Evolutionary conservation across 2,888 invertebrate species (phyloP).

Genomic region (Drosophila crucigera): DNA sequence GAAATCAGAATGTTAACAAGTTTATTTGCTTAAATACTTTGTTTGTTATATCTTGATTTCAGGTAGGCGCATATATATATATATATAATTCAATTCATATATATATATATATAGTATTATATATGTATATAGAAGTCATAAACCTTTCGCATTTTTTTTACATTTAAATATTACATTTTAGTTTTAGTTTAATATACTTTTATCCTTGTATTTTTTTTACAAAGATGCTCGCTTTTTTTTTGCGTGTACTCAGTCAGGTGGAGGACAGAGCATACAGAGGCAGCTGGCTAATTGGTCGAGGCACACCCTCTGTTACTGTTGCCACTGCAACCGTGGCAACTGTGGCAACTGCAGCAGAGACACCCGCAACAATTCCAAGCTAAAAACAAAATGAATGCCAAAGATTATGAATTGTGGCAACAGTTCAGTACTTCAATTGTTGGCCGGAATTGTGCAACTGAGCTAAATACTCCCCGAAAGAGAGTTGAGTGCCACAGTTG

Average conservation of each 20-base stretch:
- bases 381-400: constrained; percentile 25
- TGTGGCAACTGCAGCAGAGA: neutral
- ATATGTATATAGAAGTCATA: neutral
- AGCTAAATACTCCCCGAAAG: neutral
- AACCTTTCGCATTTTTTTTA: neutral
- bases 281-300: constrained; percentile 1
- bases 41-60: neutral
- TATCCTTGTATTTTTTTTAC: neutral
- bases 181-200: neutral
- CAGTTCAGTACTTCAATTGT: neutral
- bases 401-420: constrained; percentile 31
- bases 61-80: neutral
- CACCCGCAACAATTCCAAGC: constrained; percentile 35
- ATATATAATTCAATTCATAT: no score
- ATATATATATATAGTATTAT: neutral
- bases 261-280: neutral
- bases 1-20: neutral
- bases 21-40: neutral
- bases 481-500: neutral
- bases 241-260: neutral
- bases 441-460: neutral
- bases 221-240: neutral
- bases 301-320: neutral
- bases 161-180: neutral
- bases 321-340: neutral